phyloP scores from a whole-genome alignment of 2,888 invertebrate genomes.

The Oscheius sp. region DNA sequence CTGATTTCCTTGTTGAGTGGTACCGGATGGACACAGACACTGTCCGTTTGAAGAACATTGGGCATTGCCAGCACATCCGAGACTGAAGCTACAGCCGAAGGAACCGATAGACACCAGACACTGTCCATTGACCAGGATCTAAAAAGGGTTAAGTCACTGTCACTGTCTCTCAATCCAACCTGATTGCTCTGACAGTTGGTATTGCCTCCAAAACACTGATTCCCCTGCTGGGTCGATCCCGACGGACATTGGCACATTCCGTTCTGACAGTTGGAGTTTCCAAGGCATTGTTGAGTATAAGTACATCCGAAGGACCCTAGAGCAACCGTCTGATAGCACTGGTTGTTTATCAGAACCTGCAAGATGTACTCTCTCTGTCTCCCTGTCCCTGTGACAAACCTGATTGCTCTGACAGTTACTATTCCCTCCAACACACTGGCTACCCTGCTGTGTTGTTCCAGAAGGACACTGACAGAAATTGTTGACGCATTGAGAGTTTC shows the following conservation, averaged over 20 bases:
- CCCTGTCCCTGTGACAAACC: neutral
- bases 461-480: constrained; percentile 11
- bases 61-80: constrained; percentile 51
- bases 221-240: neutral
- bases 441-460: constrained; percentile 1
- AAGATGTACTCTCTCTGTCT: neutral
- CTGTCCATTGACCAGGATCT: constrained; percentile 7
- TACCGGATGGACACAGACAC: constrained; percentile 9
- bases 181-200: constrained; percentile 6
- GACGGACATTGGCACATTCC: neutral
- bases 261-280: constrained; percentile 1
- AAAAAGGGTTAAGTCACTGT: neutral
- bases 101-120: neutral
- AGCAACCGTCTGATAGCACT: constrained; percentile 2
- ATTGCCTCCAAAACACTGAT: constrained; percentile 11
- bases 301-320: neutral
- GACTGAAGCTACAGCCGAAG: constrained; percentile 45
- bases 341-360: constrained; percentile 8
- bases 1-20: constrained; percentile 1
- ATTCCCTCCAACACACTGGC: constrained; percentile 3
- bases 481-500: constrained; percentile 17
- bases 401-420: constrained; percentile 28
- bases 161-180: neutral
- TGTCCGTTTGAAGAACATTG: constrained; percentile 18
- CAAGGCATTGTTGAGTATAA: constrained; percentile 14